Conservation (phyloP, 2,888 invertebrate species). For the Philopedon plagiatum region DNA sequence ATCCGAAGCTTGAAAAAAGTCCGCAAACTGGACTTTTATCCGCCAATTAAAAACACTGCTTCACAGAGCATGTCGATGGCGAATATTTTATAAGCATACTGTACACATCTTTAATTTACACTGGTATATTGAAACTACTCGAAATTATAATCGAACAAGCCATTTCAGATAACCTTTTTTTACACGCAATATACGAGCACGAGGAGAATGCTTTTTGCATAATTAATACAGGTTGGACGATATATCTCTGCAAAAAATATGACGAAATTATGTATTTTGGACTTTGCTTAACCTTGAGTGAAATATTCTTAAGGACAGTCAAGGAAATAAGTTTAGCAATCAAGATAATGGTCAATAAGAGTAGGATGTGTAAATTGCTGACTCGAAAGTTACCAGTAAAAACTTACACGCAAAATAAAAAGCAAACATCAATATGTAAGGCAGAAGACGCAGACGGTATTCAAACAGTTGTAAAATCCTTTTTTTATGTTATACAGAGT, state of each 20-base stretch:
- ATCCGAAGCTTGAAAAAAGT: no score
- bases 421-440: not conserved
- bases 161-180: not conserved
- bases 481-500: not conserved
- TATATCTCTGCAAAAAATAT: not conserved
- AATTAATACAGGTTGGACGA: conserved; percentile 1
- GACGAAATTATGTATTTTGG: not conserved
- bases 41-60: no score
- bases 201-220: conserved; percentile 7
- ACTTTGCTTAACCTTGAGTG: not conserved
- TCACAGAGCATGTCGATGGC: no score
- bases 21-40: no score
- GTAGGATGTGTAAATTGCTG: conserved; percentile 4
- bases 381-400: not conserved
- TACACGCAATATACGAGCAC: not conserved
- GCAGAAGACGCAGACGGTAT: not conserved
- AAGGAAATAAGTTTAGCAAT: conserved; percentile 5
- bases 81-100: no score
- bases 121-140: no score
- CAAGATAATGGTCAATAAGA: not conserved
- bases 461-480: not conserved
- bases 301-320: not conserved
- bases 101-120: no score
- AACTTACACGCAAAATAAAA: no score
- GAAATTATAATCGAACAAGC: not conserved